These are phyloP conservation scores for Cephalopterus ornatus DNA, from an alignment of 2,113 vertebrate genomes.

Conservation along the genomic window DNA sequence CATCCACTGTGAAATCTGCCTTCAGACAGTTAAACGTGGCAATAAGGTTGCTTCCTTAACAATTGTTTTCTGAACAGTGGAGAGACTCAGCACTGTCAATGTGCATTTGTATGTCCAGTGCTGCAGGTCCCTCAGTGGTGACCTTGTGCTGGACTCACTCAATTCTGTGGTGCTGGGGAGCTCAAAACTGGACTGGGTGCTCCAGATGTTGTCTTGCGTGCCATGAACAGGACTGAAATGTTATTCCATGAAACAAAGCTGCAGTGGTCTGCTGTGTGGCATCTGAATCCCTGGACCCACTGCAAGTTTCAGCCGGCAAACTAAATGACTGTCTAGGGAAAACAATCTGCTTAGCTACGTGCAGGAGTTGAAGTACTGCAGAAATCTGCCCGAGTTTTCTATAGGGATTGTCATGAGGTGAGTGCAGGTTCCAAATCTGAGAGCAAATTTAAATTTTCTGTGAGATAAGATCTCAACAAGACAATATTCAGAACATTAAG, in stretches of 20 bases:
- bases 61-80: neutral
- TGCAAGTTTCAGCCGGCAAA: neutral
- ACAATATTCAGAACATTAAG: too few relatives aligned
- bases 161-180: neutral
- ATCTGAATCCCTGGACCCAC: neutral
- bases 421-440: too few relatives aligned
- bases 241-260: neutral
- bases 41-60: neutral
- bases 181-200: neutral
- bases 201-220: neutral
- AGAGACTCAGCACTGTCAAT: neutral
- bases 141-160: neutral
- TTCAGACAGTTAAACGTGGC: neutral
- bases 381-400: neutral
- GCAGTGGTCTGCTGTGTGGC: neutral
- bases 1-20: neutral
- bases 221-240: neutral
- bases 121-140: neutral
- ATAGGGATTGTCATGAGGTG: neutral
- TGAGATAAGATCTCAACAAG: too few relatives aligned
- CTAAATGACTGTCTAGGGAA: neutral
- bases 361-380: neutral
- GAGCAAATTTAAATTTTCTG: too few relatives aligned
- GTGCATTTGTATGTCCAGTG: neutral
- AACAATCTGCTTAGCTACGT: neutral